Evolutionary conservation across 2,113 vertebrate genomes (phyloP).

Genomic region (Rhabdornis inornatus): DNA sequence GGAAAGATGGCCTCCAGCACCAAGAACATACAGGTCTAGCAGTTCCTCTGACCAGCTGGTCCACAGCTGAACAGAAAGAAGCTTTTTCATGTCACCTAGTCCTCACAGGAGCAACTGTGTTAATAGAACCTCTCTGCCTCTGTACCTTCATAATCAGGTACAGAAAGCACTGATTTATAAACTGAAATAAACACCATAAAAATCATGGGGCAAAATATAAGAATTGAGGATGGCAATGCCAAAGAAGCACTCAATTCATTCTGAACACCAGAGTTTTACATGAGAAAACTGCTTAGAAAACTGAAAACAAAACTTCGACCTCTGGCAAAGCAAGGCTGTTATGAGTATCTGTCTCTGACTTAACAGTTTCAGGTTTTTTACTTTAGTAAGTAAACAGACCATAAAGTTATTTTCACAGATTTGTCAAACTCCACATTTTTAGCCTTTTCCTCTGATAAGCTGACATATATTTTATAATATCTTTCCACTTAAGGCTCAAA

Average conservation of each 20-base stretch:
- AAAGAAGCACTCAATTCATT: not conserved
- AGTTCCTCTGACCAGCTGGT: not conserved
- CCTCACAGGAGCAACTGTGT: not conserved
- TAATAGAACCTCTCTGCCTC: not conserved
- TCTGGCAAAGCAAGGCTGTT: not conserved
- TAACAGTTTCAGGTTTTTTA: not conserved
- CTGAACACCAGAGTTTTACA: not conserved
- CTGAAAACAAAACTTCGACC: not conserved
- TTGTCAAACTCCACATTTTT: not conserved
- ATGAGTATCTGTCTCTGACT: not conserved
- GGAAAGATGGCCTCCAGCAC: rapidly evolving
- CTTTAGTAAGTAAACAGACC: not conserved
- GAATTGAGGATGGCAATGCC: not conserved
- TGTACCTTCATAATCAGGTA: not conserved
- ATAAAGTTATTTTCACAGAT: not conserved
- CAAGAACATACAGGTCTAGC: not conserved
- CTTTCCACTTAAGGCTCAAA: not conserved
- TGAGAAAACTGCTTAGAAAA: not conserved
- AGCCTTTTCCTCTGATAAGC: not conserved
- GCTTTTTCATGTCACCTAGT: not conserved
- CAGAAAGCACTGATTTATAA: not conserved
- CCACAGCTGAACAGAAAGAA: not conserved
- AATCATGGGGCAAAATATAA: not conserved
- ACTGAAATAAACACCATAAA: not conserved
- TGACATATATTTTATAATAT: not conserved